phyloP scores from a whole-genome alignment of 2,797 vertebrate species.

The Lindbergichthys nudifrons region DNA sequence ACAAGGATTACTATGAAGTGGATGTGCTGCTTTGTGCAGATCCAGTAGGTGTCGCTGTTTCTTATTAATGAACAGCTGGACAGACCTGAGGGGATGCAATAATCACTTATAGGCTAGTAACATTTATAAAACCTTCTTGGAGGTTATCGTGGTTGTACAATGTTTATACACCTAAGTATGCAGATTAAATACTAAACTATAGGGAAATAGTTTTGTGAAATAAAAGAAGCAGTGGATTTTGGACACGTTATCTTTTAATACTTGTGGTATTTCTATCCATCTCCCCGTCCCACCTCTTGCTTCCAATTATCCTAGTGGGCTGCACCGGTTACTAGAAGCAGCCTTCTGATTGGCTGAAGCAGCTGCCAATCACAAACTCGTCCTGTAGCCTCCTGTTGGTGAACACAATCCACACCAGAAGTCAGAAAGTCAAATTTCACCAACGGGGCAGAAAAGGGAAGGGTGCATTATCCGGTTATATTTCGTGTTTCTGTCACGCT shows the following conservation, averaged over 20 bases:
- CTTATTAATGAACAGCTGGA: conserved; percentile 36
- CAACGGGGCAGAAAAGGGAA: conserved; percentile 38
- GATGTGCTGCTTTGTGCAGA: conserved; percentile 4
- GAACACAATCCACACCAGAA: conserved; percentile 67
- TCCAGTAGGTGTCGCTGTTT: conserved; percentile 69
- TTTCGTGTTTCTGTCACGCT: neutral
- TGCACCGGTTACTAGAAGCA: conserved; percentile 4
- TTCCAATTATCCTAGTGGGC: conserved; percentile 70
- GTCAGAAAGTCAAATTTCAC: conserved; percentile 77
- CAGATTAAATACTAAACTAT: neutral
- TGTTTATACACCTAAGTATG: neutral
- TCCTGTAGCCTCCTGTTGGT: conserved; percentile 61
- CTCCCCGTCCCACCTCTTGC: conserved; percentile 66
- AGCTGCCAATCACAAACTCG: conserved; percentile 54
- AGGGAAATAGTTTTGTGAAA: neutral
- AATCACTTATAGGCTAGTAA: conserved; percentile 19
- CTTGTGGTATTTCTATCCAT: conserved; percentile 32
- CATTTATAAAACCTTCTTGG: conserved; percentile 7
- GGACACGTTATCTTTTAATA: conserved; percentile 3
- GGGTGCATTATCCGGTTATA: neutral
- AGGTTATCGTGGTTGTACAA: neutral
- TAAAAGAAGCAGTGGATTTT: neutral
- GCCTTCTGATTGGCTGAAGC: conserved; percentile 69
- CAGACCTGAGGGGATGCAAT: conserved; percentile 14
- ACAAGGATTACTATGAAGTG: conserved; percentile 11